Evolutionary conservation across 2,113 vertebrate genomes (phyloP).

Genomic region (Furnarius figulus): DNA sequence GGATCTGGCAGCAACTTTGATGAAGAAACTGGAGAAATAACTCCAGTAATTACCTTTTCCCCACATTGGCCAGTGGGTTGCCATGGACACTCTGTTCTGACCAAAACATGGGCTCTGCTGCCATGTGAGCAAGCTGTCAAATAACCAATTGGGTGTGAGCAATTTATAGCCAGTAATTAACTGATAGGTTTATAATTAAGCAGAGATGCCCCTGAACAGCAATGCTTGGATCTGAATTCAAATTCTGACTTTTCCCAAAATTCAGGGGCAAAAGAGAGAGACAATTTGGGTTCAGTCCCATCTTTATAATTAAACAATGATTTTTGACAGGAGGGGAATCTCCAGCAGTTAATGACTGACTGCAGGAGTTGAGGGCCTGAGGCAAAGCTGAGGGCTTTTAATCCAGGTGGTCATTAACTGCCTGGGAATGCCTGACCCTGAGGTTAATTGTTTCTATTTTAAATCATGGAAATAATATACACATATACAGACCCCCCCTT

Average conservation of each 20-base stretch:
- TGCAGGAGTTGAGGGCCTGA: constrained; percentile 61
- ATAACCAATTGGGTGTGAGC: constrained; percentile 27
- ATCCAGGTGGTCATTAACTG: constrained; percentile 73
- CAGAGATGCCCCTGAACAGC: not conserved
- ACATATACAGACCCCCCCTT: not conserved
- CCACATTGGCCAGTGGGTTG: not conserved
- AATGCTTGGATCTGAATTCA: constrained; percentile 18
- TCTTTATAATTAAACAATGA: constrained; percentile 69
- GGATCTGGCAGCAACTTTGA: not conserved
- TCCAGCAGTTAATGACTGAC: constrained; percentile 70
- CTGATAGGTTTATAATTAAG: constrained; percentile 57
- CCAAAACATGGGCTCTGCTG: not conserved
- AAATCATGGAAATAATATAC: constrained; percentile 51
- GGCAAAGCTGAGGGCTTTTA: constrained; percentile 69
- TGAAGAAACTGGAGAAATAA: constrained; percentile 13
- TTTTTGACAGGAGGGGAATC: constrained; percentile 70
- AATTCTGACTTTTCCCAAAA: constrained; percentile 46
- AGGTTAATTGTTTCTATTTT: constrained; percentile 73
- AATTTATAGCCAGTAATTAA: constrained; percentile 49
- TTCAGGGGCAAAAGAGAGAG: not conserved
- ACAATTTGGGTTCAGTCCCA: constrained; percentile 44
- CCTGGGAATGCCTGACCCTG: constrained; percentile 68
- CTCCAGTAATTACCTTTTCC: constrained; percentile 36
- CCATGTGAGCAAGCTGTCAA: not conserved
- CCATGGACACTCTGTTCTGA: constrained; percentile 21